Evolutionary conservation across 2,888 invertebrate genomes (phyloP), one percentile per base, ranked within the genome.

Genomic region (Leuctra nigra): DNA sequence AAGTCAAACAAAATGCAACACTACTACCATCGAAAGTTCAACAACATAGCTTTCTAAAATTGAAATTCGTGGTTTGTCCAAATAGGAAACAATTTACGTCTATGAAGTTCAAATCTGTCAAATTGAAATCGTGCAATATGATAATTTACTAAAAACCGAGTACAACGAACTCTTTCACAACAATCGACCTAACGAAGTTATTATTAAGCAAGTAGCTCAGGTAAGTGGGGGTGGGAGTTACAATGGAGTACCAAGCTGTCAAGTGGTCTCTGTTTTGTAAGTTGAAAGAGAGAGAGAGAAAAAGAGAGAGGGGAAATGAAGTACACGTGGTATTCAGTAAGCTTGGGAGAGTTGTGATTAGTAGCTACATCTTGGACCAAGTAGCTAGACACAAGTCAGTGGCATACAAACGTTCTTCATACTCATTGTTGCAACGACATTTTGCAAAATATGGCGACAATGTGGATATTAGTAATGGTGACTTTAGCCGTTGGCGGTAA

Each of bases 11-110:
- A n/a, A n/a, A n/a, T n/a, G n/a, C n/a, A n/a, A n/a, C n/a, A n/a
- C n/a, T n/a, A n/a, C n/a, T n/a, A 29, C 6, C 11, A 41, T 6
- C 41, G 44, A 44, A 29, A 29, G 29, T 29, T 29, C 7, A 23
- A 23, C 14, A 41, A 2, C 22, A 9, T 35, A 50, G 50, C 50
- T 50, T 50, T 50, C 50, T 35, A 50, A 50, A 20, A 33, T 20
- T 23, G 36, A 13, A 16, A 23, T 35, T 44, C 44, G 44, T 44
- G 44, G n/a, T 14, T 29, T 44, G 44, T 4, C 7, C 23, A 13
- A 23, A 23, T 20, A 44, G 23, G 23, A 44, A 23, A 44, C 20
- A 23, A 44, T 23, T 44, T 20, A 44, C 22, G 6, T 16, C n/a
- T 44, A 18, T 23, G 22, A 44, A 44, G 44, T 44, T 44, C 44